phyloP scores from a whole-genome alignment of 2,888 invertebrate species.

The Ischnus inquisitorius region DNA sequence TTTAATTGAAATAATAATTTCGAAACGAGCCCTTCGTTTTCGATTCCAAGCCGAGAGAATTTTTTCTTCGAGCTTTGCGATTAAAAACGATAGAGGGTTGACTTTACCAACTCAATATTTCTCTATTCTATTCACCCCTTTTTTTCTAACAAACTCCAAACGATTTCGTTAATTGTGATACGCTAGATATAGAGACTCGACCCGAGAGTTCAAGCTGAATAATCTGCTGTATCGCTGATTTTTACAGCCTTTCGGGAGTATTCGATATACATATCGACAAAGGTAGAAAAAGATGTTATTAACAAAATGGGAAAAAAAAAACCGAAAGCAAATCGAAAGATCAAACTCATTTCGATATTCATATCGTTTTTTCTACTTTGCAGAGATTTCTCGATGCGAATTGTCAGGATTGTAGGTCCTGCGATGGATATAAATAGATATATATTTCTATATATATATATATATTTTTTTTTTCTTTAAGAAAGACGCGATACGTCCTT shows the following conservation, averaged over 20 bases:
- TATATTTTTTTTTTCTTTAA: background rate
- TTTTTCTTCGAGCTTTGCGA: background rate
- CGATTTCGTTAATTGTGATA: slow-evolving; percentile 60
- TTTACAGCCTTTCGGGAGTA: slow-evolving; percentile 1
- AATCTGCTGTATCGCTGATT: background rate
- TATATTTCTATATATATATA: slow-evolving; percentile 40
- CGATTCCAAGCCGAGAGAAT: too few relatives aligned
- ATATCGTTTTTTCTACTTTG: slow-evolving; percentile 38
- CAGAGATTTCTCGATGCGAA: slow-evolving; percentile 18
- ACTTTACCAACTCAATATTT: background rate
- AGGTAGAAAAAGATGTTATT: slow-evolving; percentile 10
- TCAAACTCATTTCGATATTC: slow-evolving; percentile 6
- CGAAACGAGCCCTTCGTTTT: too few relatives aligned
- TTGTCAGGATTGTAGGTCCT: slow-evolving; percentile 28
- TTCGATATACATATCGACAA: slow-evolving; percentile 27
- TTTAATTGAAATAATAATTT: background rate
- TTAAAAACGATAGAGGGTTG: background rate
- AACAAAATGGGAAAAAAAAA: background rate
- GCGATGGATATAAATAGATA: slow-evolving; percentile 35
- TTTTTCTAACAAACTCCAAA: slow-evolving; percentile 16
- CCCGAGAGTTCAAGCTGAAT: background rate
- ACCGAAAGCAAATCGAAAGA: background rate
- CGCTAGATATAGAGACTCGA: background rate
- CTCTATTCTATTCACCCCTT: slow-evolving; percentile 4
- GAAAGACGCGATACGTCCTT: background rate